Conservation (phyloP, 2,888 invertebrate genomes). For the Chaitophorus viminalis region DNA sequence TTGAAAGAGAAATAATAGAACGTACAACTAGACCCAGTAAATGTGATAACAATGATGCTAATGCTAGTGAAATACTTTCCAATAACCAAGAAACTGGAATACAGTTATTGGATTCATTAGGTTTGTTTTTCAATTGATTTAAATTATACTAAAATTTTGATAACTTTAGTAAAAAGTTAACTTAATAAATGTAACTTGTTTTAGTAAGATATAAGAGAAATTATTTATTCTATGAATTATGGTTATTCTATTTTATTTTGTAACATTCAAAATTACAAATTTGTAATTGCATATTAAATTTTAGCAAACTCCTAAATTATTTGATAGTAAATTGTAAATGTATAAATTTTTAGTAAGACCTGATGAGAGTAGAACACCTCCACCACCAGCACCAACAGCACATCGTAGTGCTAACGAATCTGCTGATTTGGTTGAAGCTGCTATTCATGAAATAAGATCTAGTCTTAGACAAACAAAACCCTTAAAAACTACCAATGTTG, state of each 20-base stretch:
- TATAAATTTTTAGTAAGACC: conserved; percentile 38
- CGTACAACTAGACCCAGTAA: conserved; percentile 68
- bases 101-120: conserved; percentile 57
- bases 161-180: not conserved
- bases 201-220: not conserved
- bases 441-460: conserved; percentile 85
- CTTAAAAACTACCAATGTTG: conserved; percentile 68
- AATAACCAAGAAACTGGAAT: conserved; percentile 52
- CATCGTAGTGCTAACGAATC: conserved; percentile 69
- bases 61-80: conserved; percentile 36
- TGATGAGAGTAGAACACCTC: conserved; percentile 68
- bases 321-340: not conserved
- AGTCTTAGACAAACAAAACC: conserved; percentile 80
- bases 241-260: not conserved
- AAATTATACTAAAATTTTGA: not conserved
- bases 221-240: not conserved
- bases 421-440: conserved; percentile 71
- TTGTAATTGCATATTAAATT: not conserved
- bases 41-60: conserved; percentile 54
- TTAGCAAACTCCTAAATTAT: not conserved
- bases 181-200: not conserved
- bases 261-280: not conserved
- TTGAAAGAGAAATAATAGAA: conserved; percentile 77
- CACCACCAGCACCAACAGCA: conserved; percentile 81
- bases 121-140: conserved; percentile 25